Percentiles rank a stretch among this genome's conserved stretches.
Conservation (phyloP, 2,113 vertebrate genomes). For the Mus spicilegus region DNA sequence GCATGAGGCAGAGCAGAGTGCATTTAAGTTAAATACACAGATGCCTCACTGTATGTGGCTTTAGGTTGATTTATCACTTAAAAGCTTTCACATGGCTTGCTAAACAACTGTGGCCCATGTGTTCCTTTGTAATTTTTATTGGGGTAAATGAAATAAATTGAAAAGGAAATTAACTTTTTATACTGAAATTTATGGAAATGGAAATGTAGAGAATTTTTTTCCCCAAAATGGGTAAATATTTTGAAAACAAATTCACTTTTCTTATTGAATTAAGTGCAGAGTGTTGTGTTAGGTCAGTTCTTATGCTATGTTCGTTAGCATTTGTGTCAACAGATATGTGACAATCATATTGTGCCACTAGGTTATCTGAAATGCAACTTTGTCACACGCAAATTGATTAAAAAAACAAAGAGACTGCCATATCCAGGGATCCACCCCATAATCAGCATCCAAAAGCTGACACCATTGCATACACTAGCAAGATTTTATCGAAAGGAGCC, state of each 20-base stretch:
- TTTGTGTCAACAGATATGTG: neutral
- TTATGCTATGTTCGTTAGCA: neutral
- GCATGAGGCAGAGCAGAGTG: no score
- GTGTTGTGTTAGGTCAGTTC: constrained; percentile 10
- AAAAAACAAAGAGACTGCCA: no score
- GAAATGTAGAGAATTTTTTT: neutral
- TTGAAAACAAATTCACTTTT: constrained; percentile 59
- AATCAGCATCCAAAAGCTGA: no score
- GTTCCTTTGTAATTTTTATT: neutral
- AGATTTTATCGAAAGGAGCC: no score
- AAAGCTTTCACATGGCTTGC: neutral
- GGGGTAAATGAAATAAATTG: constrained; percentile 26
- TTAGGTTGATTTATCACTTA: neutral
- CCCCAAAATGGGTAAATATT: constrained; percentile 18
- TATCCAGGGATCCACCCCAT: no score
- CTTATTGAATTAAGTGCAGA: neutral
- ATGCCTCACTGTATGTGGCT: neutral
- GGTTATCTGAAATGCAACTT: neutral
- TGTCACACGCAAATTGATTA: neutral
- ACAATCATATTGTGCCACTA: neutral
- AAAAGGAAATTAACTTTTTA: constrained; percentile 49
- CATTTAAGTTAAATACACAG: neutral
- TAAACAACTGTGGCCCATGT: neutral
- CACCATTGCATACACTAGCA: no score
- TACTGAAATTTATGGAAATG: neutral